A percentile compares a stretch with the other conserved stretches of the same genome.
Conservation (phyloP, 1,140 invertebrate species). For the Melitaea cinxia region DNA sequence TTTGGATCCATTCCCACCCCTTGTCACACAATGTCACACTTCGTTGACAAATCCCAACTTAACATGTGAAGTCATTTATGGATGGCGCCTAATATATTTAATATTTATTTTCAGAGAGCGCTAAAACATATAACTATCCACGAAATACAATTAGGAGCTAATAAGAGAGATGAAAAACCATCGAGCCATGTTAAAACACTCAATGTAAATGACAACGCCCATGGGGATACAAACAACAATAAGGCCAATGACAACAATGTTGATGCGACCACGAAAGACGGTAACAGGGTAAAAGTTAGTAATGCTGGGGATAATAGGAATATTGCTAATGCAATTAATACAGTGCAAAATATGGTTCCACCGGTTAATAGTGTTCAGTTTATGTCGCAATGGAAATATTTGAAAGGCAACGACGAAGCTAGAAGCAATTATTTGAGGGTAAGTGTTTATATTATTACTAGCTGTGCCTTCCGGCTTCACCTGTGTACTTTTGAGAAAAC, state of each 20-base stretch:
- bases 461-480: too few species aligned
- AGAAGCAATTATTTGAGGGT: constrained; percentile 71
- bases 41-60: too few species aligned
- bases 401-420: constrained; percentile 54
- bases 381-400: constrained; percentile 80
- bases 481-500: too few species aligned
- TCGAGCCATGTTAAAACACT: constrained; percentile 55
- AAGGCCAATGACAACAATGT: constrained; percentile 37
- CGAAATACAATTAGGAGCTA: constrained; percentile 78
- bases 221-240: constrained; percentile 52
- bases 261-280: too few species aligned
- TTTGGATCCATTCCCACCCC: too few species aligned
- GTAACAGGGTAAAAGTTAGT: too few species aligned
- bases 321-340: constrained; percentile 21
- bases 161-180: constrained; percentile 53
- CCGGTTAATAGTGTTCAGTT: constrained; percentile 84
- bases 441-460: constrained; percentile 46
- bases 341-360: constrained; percentile 51
- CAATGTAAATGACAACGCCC: constrained; percentile 56
- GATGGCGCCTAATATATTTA: neutral
- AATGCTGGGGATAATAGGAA: too few species aligned
- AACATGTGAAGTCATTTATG: too few species aligned
- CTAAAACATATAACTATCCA: constrained; percentile 81
- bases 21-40: too few species aligned
- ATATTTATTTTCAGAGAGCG: constrained; percentile 70